A percentile compares a stretch with the other conserved stretches of the same genome.
These are phyloP conservation scores for Orchesellides sinensis DNA, from an alignment of 2,888 invertebrate species.

Conservation along the genomic window DNA sequence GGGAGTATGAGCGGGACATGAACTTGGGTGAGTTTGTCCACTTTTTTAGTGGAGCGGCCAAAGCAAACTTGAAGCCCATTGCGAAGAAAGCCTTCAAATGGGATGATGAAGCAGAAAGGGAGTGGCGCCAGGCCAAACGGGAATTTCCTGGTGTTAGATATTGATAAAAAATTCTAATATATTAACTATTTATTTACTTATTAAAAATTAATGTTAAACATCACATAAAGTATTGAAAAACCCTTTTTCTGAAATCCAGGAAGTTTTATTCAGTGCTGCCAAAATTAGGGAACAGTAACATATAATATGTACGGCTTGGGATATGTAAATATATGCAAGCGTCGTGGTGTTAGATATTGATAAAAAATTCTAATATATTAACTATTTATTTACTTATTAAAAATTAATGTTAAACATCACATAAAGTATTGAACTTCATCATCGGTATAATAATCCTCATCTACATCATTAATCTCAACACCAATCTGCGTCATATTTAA, in stretches of 20 bases:
- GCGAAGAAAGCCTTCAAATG: constrained; percentile 59
- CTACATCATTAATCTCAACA: background rate
- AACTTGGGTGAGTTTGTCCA: constrained; percentile 69
- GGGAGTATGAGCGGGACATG: constrained; percentile 55
- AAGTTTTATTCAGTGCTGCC: too few species aligned
- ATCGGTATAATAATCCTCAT: background rate
- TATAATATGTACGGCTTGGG: too few species aligned
- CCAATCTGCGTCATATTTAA: background rate
- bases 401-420: too few species aligned
- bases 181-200: background rate
- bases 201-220: too few species aligned
- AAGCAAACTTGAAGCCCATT: constrained; percentile 31
- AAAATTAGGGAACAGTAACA: too few species aligned
- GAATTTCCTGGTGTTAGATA: constrained; percentile 56
- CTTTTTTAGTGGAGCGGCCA: constrained; percentile 68
- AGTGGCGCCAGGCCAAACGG: constrained; percentile 47
- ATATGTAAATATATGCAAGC: too few species aligned
- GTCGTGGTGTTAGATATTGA: too few species aligned
- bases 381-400: background rate
- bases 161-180: background rate
- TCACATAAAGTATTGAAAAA: constrained; percentile 5
- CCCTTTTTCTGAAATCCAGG: too few species aligned
- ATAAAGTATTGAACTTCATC: background rate
- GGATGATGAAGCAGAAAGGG: constrained; percentile 40
- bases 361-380: background rate